Base-by-base conservation (phyloP, 2,113 vertebrate species). In the Mixornis gularis region DNA sequence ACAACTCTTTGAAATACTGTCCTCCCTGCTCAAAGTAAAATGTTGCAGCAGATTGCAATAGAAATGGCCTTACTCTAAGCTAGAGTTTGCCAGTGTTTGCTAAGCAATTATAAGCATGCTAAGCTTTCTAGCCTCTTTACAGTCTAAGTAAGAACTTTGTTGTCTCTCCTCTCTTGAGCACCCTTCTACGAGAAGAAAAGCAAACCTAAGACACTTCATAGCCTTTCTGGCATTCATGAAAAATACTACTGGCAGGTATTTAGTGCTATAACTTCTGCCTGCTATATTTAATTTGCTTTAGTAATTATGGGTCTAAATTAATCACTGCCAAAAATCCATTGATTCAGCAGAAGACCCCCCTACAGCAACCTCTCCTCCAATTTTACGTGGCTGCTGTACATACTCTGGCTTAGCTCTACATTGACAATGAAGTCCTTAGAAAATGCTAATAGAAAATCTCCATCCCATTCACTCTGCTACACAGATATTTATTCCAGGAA, bases 121-220 rank as follows among this genome's bases (percentile, higher is more conserved):
- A 87, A 92, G 66, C 73, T 93, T 89, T 93, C 89, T 85, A 92
- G 58, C 62, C 46, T 93, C 72, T 81, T 93, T 79, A 48, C 13
- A 60, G 20, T 53, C 41, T 63, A 73, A 65, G 53, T 86, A 86
- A 43, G 60, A 84, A 88, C 70, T 78, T 93, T 34, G 64, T 84
- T 79, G 72, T 65, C 55, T 90, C 74, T 60, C 26, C 29, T 64
- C 26, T 55, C 55, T 74, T 64, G 73, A 87, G 41, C 53, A 76
- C 10, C 5, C 62, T 89, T 51, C 58, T 43, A 48, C 10, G 16
- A 79, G 46, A 90, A 71, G 63, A 83, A 85, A 92, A 73, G 38
- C 34, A 92, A 87, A 85, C 25, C 17, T 36, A 70, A 81, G 64
- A 41, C 36, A 52, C 29, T 89, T 80, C 49, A 81, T 26, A 81